Evolutionary conservation across 2,888 invertebrate genomes (phyloP), one percentile per base, ranked within the genome.

Genomic region (Synanthedon formicaeformis): DNA sequence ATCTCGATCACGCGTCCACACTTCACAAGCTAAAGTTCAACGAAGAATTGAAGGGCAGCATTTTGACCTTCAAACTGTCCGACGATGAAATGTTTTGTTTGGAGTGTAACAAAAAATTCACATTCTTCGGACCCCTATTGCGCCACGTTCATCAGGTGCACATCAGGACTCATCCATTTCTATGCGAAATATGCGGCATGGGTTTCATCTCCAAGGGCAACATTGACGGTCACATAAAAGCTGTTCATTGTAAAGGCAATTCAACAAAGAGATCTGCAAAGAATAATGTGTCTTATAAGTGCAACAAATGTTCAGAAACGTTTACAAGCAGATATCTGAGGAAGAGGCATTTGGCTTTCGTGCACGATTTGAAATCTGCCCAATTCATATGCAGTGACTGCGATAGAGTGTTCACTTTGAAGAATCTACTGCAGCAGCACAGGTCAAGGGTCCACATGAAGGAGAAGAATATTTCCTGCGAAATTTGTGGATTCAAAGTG

Each of bases 331-430:
- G 64, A 11, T 82, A 82, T 55, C 57, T 78, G 3, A 76, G 71
- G 13, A 79, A 75, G 41, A 71, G 73, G 0, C 86, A 86, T 54
- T 56, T 85, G 5, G 82, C 77, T 0, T 56, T 69, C 1, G 77
- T 75, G 0, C 85, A 86, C 49, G 77, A 82, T 40, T 73, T 75
- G 0, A 77, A 80, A 54, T 69, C 66, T 2, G 65, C 66, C 0
- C 78, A 78, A 50, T 79, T 78, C 40, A 62, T 64, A 1, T 88
- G 88, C 53, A 77, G 81, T 1, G 56, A 71, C 4, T 88, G 88
- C 40, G 58, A 68, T 0, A 66, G 68, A 40, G 63, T 75, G 0
- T 84, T 77, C n/a, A 66, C 71, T 0, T 59, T 65, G 12, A 78
- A 74, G n/a, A 75, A 70, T 45, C 65, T 66, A 10, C 55, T 86